These are phyloP conservation scores for Leptopilina clavipes DNA, from an alignment of 1,140 invertebrate species.

Conservation along the genomic window DNA sequence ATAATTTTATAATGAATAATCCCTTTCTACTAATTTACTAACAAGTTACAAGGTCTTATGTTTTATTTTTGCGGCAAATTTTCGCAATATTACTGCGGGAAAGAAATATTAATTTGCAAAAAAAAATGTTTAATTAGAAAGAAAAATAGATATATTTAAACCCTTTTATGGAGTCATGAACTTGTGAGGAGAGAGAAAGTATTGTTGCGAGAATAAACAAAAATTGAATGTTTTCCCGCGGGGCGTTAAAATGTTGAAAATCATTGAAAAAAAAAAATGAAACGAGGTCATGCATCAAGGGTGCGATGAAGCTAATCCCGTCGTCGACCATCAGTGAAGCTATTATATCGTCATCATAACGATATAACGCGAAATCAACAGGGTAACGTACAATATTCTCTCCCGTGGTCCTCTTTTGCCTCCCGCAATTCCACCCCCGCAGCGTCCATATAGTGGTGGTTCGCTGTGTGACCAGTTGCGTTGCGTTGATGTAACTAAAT, in stretches of 20 bases:
- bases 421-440: conserved; percentile 43
- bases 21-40: neutral
- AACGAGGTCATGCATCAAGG: conserved; percentile 45
- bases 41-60: no score
- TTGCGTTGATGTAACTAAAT: conserved; percentile 75
- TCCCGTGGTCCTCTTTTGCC: conserved; percentile 50
- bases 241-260: conserved; percentile 42
- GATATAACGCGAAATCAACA: conserved; percentile 74
- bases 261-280: conserved; percentile 44
- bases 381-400: conserved; percentile 62
- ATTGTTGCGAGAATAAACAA: neutral
- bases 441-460: conserved; percentile 37
- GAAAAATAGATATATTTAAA: no score
- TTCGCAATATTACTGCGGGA: no score
- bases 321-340: conserved; percentile 61
- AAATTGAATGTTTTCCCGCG: neutral
- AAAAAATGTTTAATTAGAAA: no score
- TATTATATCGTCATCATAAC: conserved; percentile 75
- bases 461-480: conserved; percentile 60
- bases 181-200: neutral
- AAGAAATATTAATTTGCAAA: no score
- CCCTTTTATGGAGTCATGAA: no score
- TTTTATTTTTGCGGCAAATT: no score
- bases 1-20: no score
- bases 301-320: conserved; percentile 63